phyloP scores from a whole-genome alignment of 2,113 vertebrate genomes.

The Odontophorus gujanensis region DNA sequence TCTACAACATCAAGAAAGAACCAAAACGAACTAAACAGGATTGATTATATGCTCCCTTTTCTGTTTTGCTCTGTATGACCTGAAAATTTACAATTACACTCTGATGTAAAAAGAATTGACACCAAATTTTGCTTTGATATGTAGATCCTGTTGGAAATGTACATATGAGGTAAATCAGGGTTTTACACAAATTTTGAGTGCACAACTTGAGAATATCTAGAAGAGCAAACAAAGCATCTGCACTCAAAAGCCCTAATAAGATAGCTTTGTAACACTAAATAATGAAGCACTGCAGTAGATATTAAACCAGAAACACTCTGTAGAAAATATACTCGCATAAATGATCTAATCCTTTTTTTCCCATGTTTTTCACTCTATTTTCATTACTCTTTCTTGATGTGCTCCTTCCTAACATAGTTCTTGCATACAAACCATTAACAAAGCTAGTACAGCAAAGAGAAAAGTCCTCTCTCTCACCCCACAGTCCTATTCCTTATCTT shows the following conservation, averaged over 20 bases:
- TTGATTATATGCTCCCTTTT: neutral
- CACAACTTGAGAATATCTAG: neutral
- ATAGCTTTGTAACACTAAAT: neutral
- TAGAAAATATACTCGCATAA: accelerated
- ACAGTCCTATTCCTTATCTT: neutral
- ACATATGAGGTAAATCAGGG: neutral
- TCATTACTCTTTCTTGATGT: neutral
- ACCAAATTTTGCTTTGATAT: neutral
- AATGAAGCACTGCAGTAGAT: neutral
- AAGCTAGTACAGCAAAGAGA: neutral
- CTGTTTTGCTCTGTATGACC: neutral
- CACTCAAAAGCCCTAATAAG: neutral
- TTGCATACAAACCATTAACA: neutral
- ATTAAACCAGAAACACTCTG: neutral
- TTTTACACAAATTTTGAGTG: neutral
- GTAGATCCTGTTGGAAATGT: neutral
- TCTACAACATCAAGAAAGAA: neutral
- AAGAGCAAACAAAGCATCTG: neutral
- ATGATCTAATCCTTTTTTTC: neutral
- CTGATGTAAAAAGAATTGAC: neutral
- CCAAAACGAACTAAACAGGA: neutral
- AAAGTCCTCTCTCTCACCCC: accelerated
- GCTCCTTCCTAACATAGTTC: neutral
- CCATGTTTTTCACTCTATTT: neutral
- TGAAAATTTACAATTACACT: neutral